Base-by-base conservation (phyloP, 2,797 vertebrate genomes). In the Spatula versicolor region DNA sequence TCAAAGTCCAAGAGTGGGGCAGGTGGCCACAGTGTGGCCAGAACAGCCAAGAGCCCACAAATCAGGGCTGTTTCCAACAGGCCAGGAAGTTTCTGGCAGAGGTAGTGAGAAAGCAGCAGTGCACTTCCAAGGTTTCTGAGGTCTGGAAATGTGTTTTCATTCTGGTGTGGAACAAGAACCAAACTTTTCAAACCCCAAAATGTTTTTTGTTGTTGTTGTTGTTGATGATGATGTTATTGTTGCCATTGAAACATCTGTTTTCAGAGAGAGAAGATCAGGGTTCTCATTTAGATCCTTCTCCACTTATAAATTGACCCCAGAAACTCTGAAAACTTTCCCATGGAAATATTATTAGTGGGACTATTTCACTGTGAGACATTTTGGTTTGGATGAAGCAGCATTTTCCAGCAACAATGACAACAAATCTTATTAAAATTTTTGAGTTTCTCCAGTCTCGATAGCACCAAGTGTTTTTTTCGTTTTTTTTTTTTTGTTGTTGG, bases 271-370 rank as follows among this genome's bases (percentile, higher is more conserved):
- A 86, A 59, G 66, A 86, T 92, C 0, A 26, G 69, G 54, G 60
- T 50, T 92, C 79, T 89, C 13, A 3, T 93, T 94, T 75, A 69
- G 79, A 89, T 85, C 69, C 20, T 86, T 80, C 58, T 48, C 76
- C 77, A 54, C 82, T 92, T 80, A 94, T 83, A 96, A 95, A 95
- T 85, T 92, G 86, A 95, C 93, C 90, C 92, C 88, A 93, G 88
- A 89, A 95, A 85, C 72, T 78, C 86, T 92, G 90, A 92, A 87
- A 91, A 80, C 69, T 95, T 96, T 97, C 93, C 92, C 88, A 93
- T 94, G 91, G 82, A 94, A 89, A 87, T 91, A 76, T 93, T 95
- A 86, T 92, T 95, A 92, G 94, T 78, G 86, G 41, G 73, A 81
- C 41, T 62, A 59, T 88, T 91, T 87, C 55, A 37, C 37, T 81